These are phyloP conservation scores for Actenoides hombroni DNA, from an alignment of 2,113 vertebrate genomes.

Conservation along the genomic window DNA sequence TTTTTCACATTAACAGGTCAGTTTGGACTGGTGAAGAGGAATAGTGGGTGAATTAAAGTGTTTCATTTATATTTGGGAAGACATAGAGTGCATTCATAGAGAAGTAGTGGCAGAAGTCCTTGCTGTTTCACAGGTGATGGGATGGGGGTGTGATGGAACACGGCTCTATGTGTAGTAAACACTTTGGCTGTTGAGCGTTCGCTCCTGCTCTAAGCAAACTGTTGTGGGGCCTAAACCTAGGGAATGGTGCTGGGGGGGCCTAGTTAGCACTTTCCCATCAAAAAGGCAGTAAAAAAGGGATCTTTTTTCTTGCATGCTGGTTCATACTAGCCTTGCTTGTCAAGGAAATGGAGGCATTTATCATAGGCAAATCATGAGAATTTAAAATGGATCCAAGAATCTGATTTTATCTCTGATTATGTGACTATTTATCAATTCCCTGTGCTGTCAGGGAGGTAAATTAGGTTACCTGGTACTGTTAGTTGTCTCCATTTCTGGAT, in stretches of 20 bases:
- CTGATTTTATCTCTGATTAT: slow-evolving; percentile 33
- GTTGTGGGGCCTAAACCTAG: neutral
- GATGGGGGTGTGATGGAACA: neutral
- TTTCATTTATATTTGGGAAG: neutral
- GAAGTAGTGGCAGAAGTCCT: neutral
- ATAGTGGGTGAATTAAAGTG: neutral
- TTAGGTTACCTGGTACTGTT: neutral
- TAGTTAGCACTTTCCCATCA: neutral
- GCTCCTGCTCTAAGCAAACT: neutral
- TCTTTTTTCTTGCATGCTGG: neutral
- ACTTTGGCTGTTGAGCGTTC: neutral
- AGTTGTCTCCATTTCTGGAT: neutral
- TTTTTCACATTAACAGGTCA: neutral
- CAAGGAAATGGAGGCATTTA: neutral
- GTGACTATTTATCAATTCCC: slow-evolving; percentile 25
- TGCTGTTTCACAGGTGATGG: neutral
- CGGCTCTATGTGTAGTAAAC: neutral
- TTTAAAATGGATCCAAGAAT: slow-evolving; percentile 26
- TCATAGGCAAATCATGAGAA: neutral
- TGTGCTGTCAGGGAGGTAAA: slow-evolving; percentile 10
- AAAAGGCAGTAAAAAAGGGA: neutral
- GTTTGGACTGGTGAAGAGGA: neutral
- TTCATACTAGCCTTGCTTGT: neutral
- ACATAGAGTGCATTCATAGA: neutral
- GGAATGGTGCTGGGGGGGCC: neutral